Percentiles rank a stretch among this genome's conserved stretches.
phyloP scores from a whole-genome alignment of 2,888 invertebrate species.

The Ptilodon capucinus region DNA sequence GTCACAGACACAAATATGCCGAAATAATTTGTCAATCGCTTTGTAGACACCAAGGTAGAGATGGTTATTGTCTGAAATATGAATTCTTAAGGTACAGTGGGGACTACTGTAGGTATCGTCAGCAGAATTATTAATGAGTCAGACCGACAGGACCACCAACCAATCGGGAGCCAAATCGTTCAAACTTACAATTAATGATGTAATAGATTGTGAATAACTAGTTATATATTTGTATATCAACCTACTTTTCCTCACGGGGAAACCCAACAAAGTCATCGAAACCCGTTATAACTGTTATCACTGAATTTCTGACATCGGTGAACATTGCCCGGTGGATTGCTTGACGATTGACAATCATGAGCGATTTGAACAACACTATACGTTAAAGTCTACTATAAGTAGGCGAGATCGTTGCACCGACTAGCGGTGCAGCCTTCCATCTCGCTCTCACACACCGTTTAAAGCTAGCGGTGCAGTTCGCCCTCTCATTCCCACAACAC shows the following conservation, averaged over 20 bases:
- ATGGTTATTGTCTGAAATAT: background rate
- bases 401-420: conserved; percentile 56
- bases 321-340: conserved; percentile 20
- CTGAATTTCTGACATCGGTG: background rate
- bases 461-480: conserved; percentile 29
- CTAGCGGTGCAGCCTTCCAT: conserved; percentile 54
- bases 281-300: background rate
- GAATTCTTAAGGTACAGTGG: background rate
- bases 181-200: too few species aligned
- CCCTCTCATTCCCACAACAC: conserved; percentile 21
- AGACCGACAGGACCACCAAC: too few species aligned
- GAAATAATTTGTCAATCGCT: conserved; percentile 10
- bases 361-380: conserved; percentile 24
- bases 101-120: background rate
- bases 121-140: too few species aligned
- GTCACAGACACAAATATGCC: conserved; percentile 33
- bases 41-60: too few species aligned
- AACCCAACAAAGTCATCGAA: background rate
- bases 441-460: conserved; percentile 34
- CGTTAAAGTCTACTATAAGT: conserved; percentile 43
- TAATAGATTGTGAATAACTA: too few species aligned
- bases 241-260: background rate
- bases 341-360: conserved; percentile 12
- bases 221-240: too few species aligned
- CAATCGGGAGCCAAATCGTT: too few species aligned